Conservation (phyloP, 2,797 vertebrate species). For the Mormyrops attenuatus region DNA sequence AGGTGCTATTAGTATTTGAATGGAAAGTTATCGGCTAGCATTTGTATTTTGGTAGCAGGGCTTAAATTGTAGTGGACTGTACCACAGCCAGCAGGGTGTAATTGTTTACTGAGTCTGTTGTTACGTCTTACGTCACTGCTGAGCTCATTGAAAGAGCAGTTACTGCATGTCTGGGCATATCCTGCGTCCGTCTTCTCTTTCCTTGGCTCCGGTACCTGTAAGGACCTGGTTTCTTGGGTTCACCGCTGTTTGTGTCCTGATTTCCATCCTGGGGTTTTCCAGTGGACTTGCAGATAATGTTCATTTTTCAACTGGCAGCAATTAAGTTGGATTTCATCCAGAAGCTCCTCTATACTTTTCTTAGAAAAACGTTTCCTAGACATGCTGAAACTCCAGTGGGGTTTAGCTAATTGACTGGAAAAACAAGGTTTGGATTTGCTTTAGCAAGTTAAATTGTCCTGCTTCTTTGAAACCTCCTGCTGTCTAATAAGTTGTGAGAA, state of each 20-base stretch:
- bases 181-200: slow-evolving; percentile 43
- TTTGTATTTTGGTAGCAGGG: background rate
- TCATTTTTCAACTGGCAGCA: slow-evolving; percentile 27
- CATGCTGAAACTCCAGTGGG: slow-evolving; percentile 37
- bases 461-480: slow-evolving; percentile 39
- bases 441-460: slow-evolving; percentile 32
- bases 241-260: background rate
- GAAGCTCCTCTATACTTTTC: slow-evolving; percentile 15
- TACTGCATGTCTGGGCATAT: slow-evolving; percentile 53
- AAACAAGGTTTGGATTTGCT: slow-evolving; percentile 44
- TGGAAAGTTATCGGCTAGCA: background rate
- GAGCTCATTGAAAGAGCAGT: slow-evolving; percentile 49
- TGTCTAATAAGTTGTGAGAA: slow-evolving; percentile 21
- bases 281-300: slow-evolving; percentile 11
- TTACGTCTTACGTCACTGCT: slow-evolving; percentile 22
- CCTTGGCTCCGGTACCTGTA: slow-evolving; percentile 19
- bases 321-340: slow-evolving; percentile 24
- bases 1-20: background rate
- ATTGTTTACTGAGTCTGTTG: background rate
- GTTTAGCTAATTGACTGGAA: slow-evolving; percentile 47
- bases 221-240: background rate
- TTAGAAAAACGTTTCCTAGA: slow-evolving; percentile 41
- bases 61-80: background rate
- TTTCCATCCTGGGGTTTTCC: background rate
- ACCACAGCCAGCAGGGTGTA: background rate